Evolutionary conservation across 1,140 invertebrate genomes (phyloP).

Genomic region (Pissodes strobi): DNA sequence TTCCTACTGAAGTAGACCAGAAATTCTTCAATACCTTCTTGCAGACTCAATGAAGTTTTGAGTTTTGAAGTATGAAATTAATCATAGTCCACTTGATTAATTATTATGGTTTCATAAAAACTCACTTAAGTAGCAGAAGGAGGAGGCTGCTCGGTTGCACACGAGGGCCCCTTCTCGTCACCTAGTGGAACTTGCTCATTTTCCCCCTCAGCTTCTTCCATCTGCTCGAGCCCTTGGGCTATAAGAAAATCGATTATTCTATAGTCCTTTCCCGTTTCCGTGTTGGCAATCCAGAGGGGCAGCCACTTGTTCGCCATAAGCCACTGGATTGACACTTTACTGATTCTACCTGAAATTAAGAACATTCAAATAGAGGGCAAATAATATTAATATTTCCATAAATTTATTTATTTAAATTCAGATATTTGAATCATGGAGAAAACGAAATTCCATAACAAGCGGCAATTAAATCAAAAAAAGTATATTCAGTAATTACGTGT

Average conservation of each 20-base stretch:
- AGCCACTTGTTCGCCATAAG: conserved; percentile 63
- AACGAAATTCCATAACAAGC: too few species aligned
- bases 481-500: too few species aligned
- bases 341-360: conserved; percentile 53
- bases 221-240: conserved; percentile 46
- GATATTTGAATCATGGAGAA: too few species aligned
- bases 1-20: too few species aligned
- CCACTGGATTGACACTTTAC: conserved; percentile 63
- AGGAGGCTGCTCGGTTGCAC: background rate
- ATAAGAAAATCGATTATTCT: conserved; percentile 62
- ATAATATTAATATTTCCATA: background rate
- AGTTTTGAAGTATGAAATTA: too few species aligned
- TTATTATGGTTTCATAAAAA: too few species aligned
- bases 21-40: too few species aligned
- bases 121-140: background rate
- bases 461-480: too few species aligned
- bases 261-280: conserved; percentile 58
- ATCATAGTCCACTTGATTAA: too few species aligned
- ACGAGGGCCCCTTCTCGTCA: background rate
- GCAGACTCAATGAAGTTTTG: too few species aligned
- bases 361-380: background rate
- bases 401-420: background rate
- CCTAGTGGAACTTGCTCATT: background rate
- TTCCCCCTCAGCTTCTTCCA: conserved; percentile 27
- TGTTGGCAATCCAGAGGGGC: conserved; percentile 63